Base-by-base conservation (phyloP, 2,888 invertebrate genomes). In the Diarsia mendica region DNA sequence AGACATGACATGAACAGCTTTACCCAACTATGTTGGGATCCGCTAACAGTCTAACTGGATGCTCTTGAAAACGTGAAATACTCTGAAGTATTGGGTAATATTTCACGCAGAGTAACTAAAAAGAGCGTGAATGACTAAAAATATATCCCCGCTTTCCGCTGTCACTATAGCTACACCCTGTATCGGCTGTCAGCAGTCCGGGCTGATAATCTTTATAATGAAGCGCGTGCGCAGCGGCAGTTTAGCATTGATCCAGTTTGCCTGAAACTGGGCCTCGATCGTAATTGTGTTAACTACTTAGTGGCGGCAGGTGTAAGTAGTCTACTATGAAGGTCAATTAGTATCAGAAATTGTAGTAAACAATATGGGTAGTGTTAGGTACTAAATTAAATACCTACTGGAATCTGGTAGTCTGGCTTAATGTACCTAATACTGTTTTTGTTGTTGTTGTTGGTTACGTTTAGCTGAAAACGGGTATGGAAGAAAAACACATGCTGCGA, bases 171-270 rank as follows among this genome's bases (percentile, higher is more conserved):
- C 68, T 64, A 13, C 44, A 46, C 6, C 15, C n/a, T 10, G 8
- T n/a, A 23, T 39, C 20, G 60, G 28, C 67, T 67, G 67, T 51
- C 71, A 51, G 39, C 58, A 69, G 49, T 53, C 10, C 58, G 46
- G 28, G 69, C 73, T 72, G 76, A 82, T 86, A 84, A 87, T 84
- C 83, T 79, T 80, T 65, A 76, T 83, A 84, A 88, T 71, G 75
- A 84, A 68, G 67, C 79, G 72, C 78, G 76, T 80, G 83, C 81
- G 73, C 80, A 46, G 68, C 78, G 74, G 44, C 72, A 74, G 77
- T 72, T 83, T 77, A 61, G 63, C 87, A 73, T 69, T 70, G 79
- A 77, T 75, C 68, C 60, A 82, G 75, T 76, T 85, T 33, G 58
- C 39, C 67, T 44, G 61, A 71, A 79, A 82, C 84, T 73, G 60